A percentile compares a stretch with the other conserved stretches of the same genome.
These are phyloP conservation scores for Halocaridina rubra DNA, from an alignment of 2,888 invertebrate species.

Conservation along the genomic window DNA sequence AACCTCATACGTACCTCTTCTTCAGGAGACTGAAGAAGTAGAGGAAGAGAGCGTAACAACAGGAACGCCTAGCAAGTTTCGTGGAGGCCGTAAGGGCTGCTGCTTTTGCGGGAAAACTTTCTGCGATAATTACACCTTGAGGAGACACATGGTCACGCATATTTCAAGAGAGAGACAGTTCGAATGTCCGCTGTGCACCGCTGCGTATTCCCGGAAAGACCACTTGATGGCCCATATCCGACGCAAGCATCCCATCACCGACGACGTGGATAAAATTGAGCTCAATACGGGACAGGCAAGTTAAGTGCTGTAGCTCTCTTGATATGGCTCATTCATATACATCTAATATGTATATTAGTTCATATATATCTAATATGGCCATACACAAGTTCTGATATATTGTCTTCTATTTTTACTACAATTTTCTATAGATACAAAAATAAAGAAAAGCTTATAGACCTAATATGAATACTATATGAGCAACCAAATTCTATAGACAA, in stretches of 20 bases:
- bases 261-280: conserved; percentile 42
- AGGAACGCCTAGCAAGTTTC: conserved; percentile 51
- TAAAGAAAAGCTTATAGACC: too few species aligned
- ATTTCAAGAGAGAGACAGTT: conserved; percentile 53
- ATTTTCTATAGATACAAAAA: too few species aligned
- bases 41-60: conserved; percentile 33
- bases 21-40: conserved; percentile 47
- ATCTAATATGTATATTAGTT: not conserved
- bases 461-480: too few species aligned
- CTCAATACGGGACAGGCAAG: conserved; percentile 38
- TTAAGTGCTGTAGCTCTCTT: not conserved
- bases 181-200: conserved; percentile 53
- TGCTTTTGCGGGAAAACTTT: conserved; percentile 60
- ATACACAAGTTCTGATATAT: too few species aligned
- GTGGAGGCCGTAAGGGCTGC: conserved; percentile 52
- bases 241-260: conserved; percentile 45
- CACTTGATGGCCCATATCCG: conserved; percentile 60
- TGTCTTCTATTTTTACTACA: too few species aligned
- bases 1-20: not conserved
- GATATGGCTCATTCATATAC: too few species aligned
- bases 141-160: conserved; percentile 58
- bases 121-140: conserved; percentile 57
- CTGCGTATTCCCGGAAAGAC: conserved; percentile 56
- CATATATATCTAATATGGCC: not conserved
- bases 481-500: not conserved